These are phyloP conservation scores for Chrysolina oricalcia DNA, from an alignment of 2,888 invertebrate species.

Conservation along the genomic window DNA sequence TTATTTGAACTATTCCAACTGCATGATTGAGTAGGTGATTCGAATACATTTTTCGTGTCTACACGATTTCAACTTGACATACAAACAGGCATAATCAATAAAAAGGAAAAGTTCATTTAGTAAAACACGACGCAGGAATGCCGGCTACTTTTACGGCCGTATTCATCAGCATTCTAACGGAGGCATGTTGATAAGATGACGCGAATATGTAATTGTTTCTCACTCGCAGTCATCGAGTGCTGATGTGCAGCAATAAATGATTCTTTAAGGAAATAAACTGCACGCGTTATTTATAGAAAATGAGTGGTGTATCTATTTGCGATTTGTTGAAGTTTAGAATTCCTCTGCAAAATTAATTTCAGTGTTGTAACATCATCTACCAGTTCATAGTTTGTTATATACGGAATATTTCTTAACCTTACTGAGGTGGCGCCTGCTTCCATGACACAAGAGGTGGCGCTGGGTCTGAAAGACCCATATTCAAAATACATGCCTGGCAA, in stretches of 20 bases:
- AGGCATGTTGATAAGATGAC: constrained; percentile 13
- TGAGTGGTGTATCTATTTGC: constrained; percentile 3
- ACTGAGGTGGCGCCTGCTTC: no score
- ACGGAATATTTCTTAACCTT: no score
- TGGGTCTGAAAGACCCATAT: no score
- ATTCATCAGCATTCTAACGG: constrained; percentile 10
- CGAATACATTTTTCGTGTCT: constrained; percentile 24
- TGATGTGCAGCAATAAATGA: constrained; percentile 9
- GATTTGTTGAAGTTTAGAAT: constrained; percentile 4
- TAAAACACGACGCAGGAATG: constrained; percentile 20
- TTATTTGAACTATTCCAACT: constrained; percentile 23
- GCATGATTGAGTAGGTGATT: constrained; percentile 26
- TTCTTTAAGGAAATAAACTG: constrained; percentile 12
- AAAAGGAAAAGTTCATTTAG: constrained; percentile 46
- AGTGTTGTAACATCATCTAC: constrained; percentile 1
- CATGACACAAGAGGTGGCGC: no score
- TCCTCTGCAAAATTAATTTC: background rate
- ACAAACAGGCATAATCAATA: constrained; percentile 43
- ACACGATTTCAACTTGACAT: constrained; percentile 47
- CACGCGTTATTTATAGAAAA: constrained; percentile 10
- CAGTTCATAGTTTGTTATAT: background rate
- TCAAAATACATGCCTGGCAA: no score
- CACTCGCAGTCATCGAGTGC: constrained; percentile 11
- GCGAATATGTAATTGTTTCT: constrained; percentile 15
- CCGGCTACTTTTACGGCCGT: background rate